Conservation (phyloP, 2,113 vertebrate species). For the Actenoides lindsayi region DNA sequence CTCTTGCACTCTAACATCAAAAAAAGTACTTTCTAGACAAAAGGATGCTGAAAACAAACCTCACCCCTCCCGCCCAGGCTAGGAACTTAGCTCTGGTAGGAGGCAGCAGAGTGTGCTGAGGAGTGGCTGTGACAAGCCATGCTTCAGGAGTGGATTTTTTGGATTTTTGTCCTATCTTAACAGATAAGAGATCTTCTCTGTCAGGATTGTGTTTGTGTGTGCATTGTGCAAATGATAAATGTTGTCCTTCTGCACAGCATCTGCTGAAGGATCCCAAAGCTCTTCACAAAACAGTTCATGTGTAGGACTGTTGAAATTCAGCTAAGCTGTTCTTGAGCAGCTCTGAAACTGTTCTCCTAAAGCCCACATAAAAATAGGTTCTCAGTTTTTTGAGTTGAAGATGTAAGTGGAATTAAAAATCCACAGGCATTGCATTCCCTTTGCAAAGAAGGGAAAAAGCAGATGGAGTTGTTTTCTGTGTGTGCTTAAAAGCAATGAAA, state of each 20-base stretch:
- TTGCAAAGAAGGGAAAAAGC: slow-evolving; percentile 6
- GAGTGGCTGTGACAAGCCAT: not conserved
- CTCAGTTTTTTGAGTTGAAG: slow-evolving; percentile 15
- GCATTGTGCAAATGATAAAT: not conserved
- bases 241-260: not conserved
- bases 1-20: not conserved
- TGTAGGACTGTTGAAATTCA: not conserved
- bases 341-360: not conserved
- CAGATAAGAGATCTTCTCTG: not conserved
- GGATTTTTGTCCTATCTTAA: not conserved
- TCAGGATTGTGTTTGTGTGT: not conserved
- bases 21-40: not conserved
- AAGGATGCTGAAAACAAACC: not conserved
- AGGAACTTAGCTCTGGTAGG: not conserved
- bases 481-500: slow-evolving; percentile 10
- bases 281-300: not conserved
- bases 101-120: not conserved
- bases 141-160: not conserved
- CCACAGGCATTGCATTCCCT: not conserved
- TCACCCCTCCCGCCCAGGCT: not conserved
- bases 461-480: slow-evolving; percentile 4
- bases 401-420: slow-evolving; percentile 31
- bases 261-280: not conserved
- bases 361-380: not conserved
- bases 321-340: not conserved